Percentiles rank a stretch among this genome's conserved stretches.
These are phyloP conservation scores for Orchesellides sinensis DNA, from an alignment of 2,888 invertebrate genomes.

Conservation along the genomic window DNA sequence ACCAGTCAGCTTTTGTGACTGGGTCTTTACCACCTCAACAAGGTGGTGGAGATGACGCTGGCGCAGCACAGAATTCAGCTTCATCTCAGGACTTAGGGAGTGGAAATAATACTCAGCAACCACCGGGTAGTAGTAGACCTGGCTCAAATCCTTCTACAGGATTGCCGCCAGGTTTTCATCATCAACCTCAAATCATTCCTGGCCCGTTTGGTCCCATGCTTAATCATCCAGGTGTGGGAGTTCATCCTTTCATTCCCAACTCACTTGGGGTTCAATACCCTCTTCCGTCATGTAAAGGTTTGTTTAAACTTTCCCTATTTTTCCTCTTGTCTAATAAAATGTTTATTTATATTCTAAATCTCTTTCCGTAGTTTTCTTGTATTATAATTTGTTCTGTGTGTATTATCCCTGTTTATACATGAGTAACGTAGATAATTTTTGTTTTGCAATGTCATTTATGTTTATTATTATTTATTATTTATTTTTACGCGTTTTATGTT, in stretches of 20 bases:
- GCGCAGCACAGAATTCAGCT: neutral
- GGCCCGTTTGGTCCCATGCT: constrained; percentile 45
- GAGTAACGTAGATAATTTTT: no score
- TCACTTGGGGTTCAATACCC: constrained; percentile 1
- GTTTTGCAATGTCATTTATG: constrained; percentile 26
- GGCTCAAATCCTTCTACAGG: constrained; percentile 8
- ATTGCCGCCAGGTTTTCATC: neutral
- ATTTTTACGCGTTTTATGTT: constrained; percentile 30
- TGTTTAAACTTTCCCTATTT: neutral
- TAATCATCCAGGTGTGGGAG: constrained; percentile 1
- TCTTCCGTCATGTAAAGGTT: neutral
- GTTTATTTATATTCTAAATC: neutral
- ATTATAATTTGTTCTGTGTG: neutral
- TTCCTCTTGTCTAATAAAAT: neutral
- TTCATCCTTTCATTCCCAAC: constrained; percentile 6
- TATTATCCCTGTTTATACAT: constrained; percentile 1
- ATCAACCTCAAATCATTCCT: constrained; percentile 56
- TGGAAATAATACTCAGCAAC: no score
- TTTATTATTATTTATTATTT: constrained; percentile 35
- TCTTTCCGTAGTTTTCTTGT: neutral
- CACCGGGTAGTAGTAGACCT: neutral
- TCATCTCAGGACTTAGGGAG: neutral
- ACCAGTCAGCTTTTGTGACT: constrained; percentile 28
- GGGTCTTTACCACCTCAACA: constrained; percentile 4
- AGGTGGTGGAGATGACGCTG: neutral